Base-by-base conservation (phyloP, 2,888 invertebrate species). In the Oscheius onirici region DNA sequence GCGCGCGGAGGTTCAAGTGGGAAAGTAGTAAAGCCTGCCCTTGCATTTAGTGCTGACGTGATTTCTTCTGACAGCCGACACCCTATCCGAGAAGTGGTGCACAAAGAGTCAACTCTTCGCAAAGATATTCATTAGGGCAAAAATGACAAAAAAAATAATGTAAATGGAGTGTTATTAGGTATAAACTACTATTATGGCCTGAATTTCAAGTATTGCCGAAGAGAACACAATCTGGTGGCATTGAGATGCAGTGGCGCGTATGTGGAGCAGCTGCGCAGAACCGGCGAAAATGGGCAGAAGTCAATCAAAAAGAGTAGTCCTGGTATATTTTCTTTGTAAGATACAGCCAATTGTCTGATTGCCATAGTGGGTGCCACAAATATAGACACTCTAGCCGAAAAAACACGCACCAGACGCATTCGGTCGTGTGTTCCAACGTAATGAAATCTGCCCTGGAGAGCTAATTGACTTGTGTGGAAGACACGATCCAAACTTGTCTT, bases 21-120 rank as follows among this genome's bases (percentile, higher is more conserved):
- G 63, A 63, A 63, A 63, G 49, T 63, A 63, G 63, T 63, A 63
- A 63, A 63, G 63, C 63, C 63, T 63, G 63, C 63, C 63, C 63
- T 63, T 49, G 63, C 63, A 63, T 63, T 63, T 63, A 63, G 63
- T 63, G 63, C 63, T 63, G 63, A 63, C 63, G 49, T 63, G 63
- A 63, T 63, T 63, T 63, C 63, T 63, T 49, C 63, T 63, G 63
- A 63, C 63, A 63, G 63, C 63, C 63, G 63, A 63, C 63, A 63
- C 46, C 63, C 49, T 49, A 63, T 58, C 58, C 43, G 58, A 58
- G 58, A 58, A 58, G 58, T 58, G 58, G 41, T 41, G 58, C 58
- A 40, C 40, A 55, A 55, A 55, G 20, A 58, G 58, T 58, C 58
- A 58, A 58, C 40, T 41, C 41, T 11, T 46, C 13, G 20, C 13